Conservation (phyloP, 2,888 invertebrate species). For the Amphiduros pacificus region DNA sequence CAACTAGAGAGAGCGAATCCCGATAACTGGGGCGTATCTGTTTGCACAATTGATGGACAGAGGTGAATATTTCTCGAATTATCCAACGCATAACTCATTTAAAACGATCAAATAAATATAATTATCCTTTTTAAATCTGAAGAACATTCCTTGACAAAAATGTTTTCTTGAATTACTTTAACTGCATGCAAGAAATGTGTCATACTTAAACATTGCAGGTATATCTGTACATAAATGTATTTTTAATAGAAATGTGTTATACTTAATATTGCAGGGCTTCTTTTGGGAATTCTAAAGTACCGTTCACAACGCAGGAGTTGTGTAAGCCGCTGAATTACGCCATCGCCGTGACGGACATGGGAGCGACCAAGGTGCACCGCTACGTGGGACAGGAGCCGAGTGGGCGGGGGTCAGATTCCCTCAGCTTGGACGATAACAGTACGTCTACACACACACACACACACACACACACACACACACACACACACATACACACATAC, state of each 20-base stretch:
- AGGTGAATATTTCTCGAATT: constrained; percentile 46
- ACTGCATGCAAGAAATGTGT: too few species aligned
- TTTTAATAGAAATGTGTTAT: too few species aligned
- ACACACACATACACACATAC: too few species aligned
- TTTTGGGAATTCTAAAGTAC: constrained; percentile 85
- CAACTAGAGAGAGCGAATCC: constrained; percentile 86
- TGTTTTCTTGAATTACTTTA: too few species aligned
- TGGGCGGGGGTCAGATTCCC: constrained; percentile 92
- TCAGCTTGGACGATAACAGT: constrained; percentile 91
- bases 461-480: too few species aligned
- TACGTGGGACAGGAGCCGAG: constrained; percentile 97
- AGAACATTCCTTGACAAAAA: too few species aligned
- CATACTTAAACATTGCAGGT: too few species aligned
- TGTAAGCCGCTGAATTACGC: constrained; percentile 82
- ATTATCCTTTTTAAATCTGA: too few species aligned
- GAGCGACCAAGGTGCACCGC: constrained; percentile 85
- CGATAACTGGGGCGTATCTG: constrained; percentile 92
- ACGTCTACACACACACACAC: too few species aligned
- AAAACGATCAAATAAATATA: too few species aligned
- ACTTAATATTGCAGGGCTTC: constrained; percentile 60
- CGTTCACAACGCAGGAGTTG: constrained; percentile 90
- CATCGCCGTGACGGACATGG: constrained; percentile 86
- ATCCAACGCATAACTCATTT: too few species aligned
- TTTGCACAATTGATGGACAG: constrained; percentile 96
- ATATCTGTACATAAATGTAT: too few species aligned